phyloP scores from a whole-genome alignment of 2,797 vertebrate genomes.

The Pempheris klunzingeri region DNA sequence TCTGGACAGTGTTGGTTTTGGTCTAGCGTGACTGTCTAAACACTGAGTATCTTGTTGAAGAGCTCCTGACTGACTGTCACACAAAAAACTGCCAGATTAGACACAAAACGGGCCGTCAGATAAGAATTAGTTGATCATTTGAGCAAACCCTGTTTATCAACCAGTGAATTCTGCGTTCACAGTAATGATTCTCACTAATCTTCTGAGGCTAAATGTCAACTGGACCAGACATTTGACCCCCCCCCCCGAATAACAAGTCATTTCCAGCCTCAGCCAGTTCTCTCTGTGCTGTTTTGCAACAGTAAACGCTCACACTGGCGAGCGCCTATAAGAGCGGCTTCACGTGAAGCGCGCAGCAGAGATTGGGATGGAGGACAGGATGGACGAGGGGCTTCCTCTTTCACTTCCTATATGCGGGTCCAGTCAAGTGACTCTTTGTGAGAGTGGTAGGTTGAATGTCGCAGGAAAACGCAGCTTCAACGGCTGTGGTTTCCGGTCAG shows the following conservation, averaged over 20 bases:
- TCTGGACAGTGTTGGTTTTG: constrained; percentile 36
- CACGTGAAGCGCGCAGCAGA: constrained; percentile 75
- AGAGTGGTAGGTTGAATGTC: constrained; percentile 80
- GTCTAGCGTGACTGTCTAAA: constrained; percentile 47
- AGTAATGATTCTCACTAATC: constrained; percentile 50
- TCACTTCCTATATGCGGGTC: constrained; percentile 87
- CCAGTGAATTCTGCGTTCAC: constrained; percentile 40
- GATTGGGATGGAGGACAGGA: constrained; percentile 78
- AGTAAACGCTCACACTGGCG: constrained; percentile 42
- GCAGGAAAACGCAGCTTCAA: constrained; percentile 81
- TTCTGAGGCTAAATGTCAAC: constrained; percentile 56
- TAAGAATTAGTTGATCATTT: constrained; percentile 37
- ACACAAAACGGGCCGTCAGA: constrained; percentile 33
- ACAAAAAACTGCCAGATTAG: constrained; percentile 55
- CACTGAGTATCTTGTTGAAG: constrained; percentile 26
- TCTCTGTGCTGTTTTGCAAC: constrained; percentile 78
- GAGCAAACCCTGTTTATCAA: constrained; percentile 44
- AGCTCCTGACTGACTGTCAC: constrained; percentile 34
- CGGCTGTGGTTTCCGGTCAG: constrained; percentile 86
- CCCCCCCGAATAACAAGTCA: constrained; percentile 38
- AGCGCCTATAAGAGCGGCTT: constrained; percentile 60
- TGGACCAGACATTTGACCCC: constrained; percentile 74
- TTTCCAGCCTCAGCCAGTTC: constrained; percentile 80
- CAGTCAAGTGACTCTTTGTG: constrained; percentile 88
- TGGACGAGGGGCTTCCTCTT: constrained; percentile 86